Percentiles rank a stretch among this genome's conserved stretches.
Evolutionary conservation across 2,797 vertebrate species (phyloP).

Genomic region (Labroides dimidiatus): DNA sequence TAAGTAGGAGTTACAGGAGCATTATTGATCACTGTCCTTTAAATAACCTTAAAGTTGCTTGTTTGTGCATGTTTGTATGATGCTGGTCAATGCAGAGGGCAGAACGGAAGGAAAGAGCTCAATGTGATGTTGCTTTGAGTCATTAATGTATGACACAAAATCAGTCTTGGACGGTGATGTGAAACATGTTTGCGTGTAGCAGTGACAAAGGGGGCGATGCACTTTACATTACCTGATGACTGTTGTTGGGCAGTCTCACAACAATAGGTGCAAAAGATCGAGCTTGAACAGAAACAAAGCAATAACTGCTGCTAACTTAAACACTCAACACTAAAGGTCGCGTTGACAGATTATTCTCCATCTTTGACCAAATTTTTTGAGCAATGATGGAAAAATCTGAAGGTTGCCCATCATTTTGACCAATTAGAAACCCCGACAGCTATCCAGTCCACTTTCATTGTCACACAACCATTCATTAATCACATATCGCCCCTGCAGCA

Average conservation of each 20-base stretch:
- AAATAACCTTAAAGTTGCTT: slow-evolving; percentile 87
- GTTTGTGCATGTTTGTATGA: slow-evolving; percentile 79
- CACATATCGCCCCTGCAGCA: no score
- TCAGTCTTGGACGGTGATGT: slow-evolving; percentile 25
- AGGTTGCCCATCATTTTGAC: no score
- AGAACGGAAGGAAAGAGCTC: slow-evolving; percentile 56
- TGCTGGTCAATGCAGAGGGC: slow-evolving; percentile 73
- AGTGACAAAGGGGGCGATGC: slow-evolving; percentile 18
- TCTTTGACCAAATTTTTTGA: no score
- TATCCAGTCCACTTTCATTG: no score
- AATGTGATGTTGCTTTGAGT: slow-evolving; percentile 36
- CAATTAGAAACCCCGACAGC: no score
- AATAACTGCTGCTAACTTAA: not conserved
- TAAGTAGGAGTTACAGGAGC: slow-evolving; percentile 86
- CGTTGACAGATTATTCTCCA: no score
- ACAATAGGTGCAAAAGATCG: slow-evolving; percentile 27
- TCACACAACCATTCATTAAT: no score
- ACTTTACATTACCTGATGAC: slow-evolving; percentile 13
- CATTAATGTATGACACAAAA: slow-evolving; percentile 46
- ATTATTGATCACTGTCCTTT: slow-evolving; percentile 88
- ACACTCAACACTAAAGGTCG: not conserved
- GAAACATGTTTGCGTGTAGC: slow-evolving; percentile 34
- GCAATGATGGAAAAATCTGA: no score
- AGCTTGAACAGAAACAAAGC: slow-evolving; percentile 3
- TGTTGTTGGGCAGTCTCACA: slow-evolving; percentile 15